Percentiles rank a stretch among this genome's conserved stretches.
Evolutionary conservation across 2,888 invertebrate genomes (phyloP).

Genomic region (Drosophila fulvimacula): DNA sequence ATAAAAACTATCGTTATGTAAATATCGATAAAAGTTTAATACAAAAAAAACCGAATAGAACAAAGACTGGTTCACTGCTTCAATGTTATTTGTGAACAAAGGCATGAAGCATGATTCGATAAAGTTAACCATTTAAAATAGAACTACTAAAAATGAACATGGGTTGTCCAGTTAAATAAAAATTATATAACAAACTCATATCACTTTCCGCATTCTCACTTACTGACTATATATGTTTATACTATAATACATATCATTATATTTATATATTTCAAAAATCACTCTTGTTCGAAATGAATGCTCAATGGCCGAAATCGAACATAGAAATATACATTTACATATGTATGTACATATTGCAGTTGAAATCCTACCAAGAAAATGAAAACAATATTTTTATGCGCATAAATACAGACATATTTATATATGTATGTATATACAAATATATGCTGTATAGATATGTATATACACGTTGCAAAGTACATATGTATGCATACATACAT

Average conservation of each 20-base stretch:
- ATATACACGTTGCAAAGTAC: background rate
- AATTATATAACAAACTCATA: too few relatives aligned
- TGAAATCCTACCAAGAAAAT: background rate
- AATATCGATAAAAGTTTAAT: slow-evolving; percentile 1
- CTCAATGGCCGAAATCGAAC: slow-evolving; percentile 6
- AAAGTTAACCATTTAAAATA: background rate
- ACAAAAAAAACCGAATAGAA: background rate
- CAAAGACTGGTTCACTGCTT: background rate
- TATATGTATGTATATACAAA: too few relatives aligned
- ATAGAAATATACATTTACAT: background rate
- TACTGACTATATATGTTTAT: background rate
- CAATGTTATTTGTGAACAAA: background rate
- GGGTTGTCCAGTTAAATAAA: too few relatives aligned
- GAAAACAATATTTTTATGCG: background rate
- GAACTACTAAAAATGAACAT: background rate
- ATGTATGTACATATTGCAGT: slow-evolving; percentile 2
- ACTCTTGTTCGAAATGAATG: slow-evolving; percentile 13
- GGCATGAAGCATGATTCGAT: background rate
- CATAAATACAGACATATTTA: background rate
- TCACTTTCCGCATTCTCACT: background rate
- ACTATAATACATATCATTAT: background rate
- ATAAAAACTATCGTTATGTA: slow-evolving; percentile 22
- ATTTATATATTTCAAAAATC: slow-evolving; percentile 10
- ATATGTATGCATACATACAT: background rate
- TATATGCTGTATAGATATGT: too few relatives aligned